Evolutionary conservation across 2,797 vertebrate species (phyloP).

Genomic region (Lepilemur septentrionalis): DNA sequence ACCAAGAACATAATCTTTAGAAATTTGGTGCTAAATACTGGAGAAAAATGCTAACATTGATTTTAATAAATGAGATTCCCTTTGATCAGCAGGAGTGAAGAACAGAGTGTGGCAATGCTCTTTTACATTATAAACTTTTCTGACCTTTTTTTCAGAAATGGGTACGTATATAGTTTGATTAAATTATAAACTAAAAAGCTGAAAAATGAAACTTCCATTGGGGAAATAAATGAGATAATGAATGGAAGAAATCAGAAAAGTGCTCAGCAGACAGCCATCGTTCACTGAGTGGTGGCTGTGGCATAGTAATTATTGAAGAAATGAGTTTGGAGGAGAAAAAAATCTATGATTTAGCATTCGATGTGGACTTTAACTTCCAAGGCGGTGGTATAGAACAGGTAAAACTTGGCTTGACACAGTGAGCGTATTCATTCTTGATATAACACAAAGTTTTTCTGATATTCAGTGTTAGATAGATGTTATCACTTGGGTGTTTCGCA

Average conservation of each 20-base stretch:
- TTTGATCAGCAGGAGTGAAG: not conserved
- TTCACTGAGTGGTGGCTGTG: not conserved
- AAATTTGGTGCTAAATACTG: not conserved
- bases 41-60: not conserved
- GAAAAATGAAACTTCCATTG: not conserved
- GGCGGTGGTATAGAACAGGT: not conserved
- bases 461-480: not conserved
- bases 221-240: not conserved
- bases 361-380: not conserved
- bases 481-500: not conserved
- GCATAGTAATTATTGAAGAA: not conserved
- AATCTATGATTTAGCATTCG: not conserved
- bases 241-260: not conserved
- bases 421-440: not conserved
- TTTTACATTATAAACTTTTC: not conserved
- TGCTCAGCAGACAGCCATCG: not conserved
- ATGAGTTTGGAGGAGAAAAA: not conserved
- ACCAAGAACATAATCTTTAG: not conserved
- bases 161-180: not conserved
- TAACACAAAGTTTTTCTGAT: not conserved
- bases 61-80: not conserved
- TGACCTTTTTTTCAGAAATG: not conserved
- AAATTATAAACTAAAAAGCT: not conserved
- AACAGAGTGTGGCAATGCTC: rapidly evolving
- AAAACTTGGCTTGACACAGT: not conserved